Percentiles rank a stretch among this genome's conserved stretches.
These are phyloP conservation scores for Zelostemma sp. DNA, from an alignment of 1,140 invertebrate species.

Conservation along the genomic window DNA sequence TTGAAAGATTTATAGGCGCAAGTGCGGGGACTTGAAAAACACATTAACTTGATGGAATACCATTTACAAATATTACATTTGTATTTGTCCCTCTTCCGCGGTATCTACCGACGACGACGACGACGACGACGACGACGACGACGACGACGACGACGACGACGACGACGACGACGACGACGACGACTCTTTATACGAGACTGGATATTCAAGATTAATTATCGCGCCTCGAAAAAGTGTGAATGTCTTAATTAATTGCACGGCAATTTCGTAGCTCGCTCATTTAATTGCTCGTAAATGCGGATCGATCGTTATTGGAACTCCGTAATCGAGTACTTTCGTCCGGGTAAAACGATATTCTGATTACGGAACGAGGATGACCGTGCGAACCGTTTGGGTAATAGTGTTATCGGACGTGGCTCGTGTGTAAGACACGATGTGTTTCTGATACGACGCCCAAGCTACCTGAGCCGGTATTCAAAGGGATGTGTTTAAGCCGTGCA, in stretches of 20 bases:
- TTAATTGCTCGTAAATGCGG: conserved; percentile 11
- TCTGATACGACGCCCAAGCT: conserved; percentile 56
- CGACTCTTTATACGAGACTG: too few relatives aligned
- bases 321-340: conserved; percentile 7
- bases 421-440: conserved; percentile 66
- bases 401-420: conserved; percentile 60
- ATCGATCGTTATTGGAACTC: conserved; percentile 6
- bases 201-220: neutral
- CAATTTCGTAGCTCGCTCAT: conserved; percentile 2
- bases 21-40: conserved; percentile 2
- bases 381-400: conserved; percentile 52
- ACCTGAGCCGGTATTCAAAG: conserved; percentile 44
- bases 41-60: conserved; percentile 1
- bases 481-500: conserved; percentile 33
- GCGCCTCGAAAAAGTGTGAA: neutral
- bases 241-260: neutral
- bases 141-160: too few relatives aligned
- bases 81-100: too few relatives aligned
- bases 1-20: conserved; percentile 17
- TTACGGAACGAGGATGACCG: conserved; percentile 20
- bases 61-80: too few relatives aligned
- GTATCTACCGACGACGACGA: too few relatives aligned
- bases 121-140: too few relatives aligned
- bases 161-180: too few relatives aligned
- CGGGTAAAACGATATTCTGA: conserved; percentile 16